Conservation (phyloP, 1,140 invertebrate genomes). For the Drosophila rhopaloa region DNA sequence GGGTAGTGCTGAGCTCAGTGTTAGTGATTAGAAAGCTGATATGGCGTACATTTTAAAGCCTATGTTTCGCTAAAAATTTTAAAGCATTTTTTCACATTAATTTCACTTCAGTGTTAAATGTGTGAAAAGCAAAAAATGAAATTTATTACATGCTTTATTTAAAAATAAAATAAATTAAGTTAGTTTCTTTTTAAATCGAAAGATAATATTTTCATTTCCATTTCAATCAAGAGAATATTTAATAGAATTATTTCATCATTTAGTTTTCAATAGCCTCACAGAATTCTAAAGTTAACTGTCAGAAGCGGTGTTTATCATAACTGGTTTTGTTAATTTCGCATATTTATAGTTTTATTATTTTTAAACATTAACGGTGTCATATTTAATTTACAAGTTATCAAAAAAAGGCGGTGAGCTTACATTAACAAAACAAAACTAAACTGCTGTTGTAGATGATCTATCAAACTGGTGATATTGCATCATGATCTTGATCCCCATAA, state of each 20-base stretch:
- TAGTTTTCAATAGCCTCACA: neutral
- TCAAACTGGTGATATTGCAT: conserved; percentile 29
- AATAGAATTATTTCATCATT: conserved; percentile 4
- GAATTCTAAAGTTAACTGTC: conserved; percentile 7
- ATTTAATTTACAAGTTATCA: conserved; percentile 26
- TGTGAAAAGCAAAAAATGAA: no score
- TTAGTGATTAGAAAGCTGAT: conserved; percentile 18
- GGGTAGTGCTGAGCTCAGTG: conserved; percentile 12
- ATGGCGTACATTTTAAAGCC: neutral
- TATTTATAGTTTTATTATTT: conserved; percentile 13
- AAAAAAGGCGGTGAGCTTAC: conserved; percentile 17
- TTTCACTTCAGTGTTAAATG: no score
- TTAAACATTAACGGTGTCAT: conserved; percentile 31
- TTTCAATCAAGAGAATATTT: neutral
- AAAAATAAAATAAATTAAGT: no score
- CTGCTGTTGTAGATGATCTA: conserved; percentile 16
- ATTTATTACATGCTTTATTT: no score
- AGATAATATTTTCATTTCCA: no score
- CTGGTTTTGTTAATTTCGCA: conserved; percentile 16
- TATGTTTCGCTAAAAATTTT: no score
- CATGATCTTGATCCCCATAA: conserved; percentile 19
- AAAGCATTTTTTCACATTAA: no score
- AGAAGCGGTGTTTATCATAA: conserved; percentile 27
- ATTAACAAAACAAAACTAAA: neutral
- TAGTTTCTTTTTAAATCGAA: no score